These are phyloP conservation scores for Neopelma chrysocephalum DNA, from an alignment of 2,797 vertebrate genomes.

Conservation along the genomic window DNA sequence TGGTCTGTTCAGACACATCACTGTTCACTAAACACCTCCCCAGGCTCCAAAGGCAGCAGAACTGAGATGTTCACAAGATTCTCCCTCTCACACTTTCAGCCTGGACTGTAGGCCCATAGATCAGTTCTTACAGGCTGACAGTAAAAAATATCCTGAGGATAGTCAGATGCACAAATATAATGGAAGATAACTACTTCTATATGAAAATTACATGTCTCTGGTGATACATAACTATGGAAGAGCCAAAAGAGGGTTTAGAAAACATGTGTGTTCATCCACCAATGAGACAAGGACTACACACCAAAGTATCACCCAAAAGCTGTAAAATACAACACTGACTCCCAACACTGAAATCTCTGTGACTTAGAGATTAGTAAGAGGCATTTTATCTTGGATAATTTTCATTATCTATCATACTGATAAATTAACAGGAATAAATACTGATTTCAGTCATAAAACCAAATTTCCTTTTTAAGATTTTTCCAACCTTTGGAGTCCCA, in stretches of 20 bases:
- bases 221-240: fast-evolving
- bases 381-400: neutral
- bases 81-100: neutral
- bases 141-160: neutral
- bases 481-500: neutral
- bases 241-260: neutral
- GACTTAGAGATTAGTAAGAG: neutral
- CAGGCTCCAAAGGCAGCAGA: neutral
- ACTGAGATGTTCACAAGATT: neutral
- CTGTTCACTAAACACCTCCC: neutral
- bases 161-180: neutral
- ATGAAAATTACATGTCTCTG: neutral
- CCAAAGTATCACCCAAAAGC: neutral
- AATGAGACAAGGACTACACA: neutral
- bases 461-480: neutral
- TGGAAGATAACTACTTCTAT: neutral
- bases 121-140: neutral
- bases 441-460: neutral
- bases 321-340: neutral
- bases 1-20: neutral
- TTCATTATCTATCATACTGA: neutral
- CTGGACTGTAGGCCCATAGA: neutral
- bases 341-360: neutral
- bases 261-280: neutral
- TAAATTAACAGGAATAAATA: neutral